Conservation (phyloP, 2,888 invertebrate genomes). For the Holacanthella duospinosa region DNA sequence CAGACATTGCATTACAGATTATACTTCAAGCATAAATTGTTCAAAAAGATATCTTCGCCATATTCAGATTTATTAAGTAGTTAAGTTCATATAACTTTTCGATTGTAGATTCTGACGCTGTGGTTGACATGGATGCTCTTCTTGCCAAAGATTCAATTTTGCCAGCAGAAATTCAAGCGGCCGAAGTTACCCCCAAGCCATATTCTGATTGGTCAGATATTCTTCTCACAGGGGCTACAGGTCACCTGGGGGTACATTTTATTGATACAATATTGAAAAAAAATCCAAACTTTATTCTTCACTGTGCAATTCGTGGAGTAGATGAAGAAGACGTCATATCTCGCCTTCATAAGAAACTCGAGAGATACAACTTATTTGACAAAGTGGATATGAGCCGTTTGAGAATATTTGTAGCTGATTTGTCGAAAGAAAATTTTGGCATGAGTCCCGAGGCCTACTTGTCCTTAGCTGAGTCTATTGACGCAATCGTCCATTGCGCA, state of each 20-base stretch:
- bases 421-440: conserved; percentile 13
- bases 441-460: conserved; percentile 9
- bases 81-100: too few relatives aligned
- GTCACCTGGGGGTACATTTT: conserved; percentile 23
- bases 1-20: too few relatives aligned
- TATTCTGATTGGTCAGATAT: conserved; percentile 1
- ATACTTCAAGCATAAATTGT: too few relatives aligned
- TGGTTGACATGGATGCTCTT: too few relatives aligned
- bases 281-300: conserved; percentile 12
- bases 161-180: not conserved
- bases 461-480: conserved; percentile 11
- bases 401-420: conserved; percentile 11
- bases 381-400: not conserved
- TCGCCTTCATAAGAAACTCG: conserved; percentile 8
- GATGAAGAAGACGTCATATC: conserved; percentile 11
- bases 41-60: too few relatives aligned
- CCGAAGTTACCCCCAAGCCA: not conserved
- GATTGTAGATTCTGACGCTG: too few relatives aligned
- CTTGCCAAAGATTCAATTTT: not conserved
- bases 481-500: conserved; percentile 25
- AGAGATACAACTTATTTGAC: not conserved
- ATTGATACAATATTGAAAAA: conserved; percentile 17
- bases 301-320: conserved; percentile 19
- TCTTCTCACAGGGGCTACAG: conserved; percentile 27
- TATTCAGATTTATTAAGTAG: too few relatives aligned